Evolutionary conservation across 2,888 invertebrate species (phyloP), one percentile per base, ranked within the genome.

Genomic region (Drosophila mimica): DNA sequence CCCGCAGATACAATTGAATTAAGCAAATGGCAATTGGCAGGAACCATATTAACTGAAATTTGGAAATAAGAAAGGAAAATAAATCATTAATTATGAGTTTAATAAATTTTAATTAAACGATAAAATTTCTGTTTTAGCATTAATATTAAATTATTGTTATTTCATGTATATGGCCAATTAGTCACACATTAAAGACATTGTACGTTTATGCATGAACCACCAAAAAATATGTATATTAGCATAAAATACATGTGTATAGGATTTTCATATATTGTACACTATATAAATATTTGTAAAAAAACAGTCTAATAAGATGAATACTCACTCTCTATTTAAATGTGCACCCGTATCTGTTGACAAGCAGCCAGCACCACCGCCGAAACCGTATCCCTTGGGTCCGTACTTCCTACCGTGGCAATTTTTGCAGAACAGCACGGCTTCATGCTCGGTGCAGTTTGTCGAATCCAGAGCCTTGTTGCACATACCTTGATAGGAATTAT

Each of bases 391-490:
- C 94, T 98, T 99, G 90, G 99, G 99, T 93, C 99, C 99, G 94
- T 97, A 99, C 95, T 99, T 98, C 93, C 99, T 97, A 91, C 96
- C 99, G 94, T 99, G 99, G 95, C 99, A 93, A 86, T 93, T 93
- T 91, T 99, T 99, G 96, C 99, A 99, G 96, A 94, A 99, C 90
- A 99, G 95, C 94, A 98, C 97, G 92, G 97, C 97, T 93, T 98
- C 98, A 95, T 99, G 99, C 94, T 99, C 98, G 91, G 98, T 95
- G 95, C 98, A 98, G 95, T 98, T 99, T 95, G 99, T 99, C 91
- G 99, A 99, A 94, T 99, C 99, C 94, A 99, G 95, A 95, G 98
- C 95, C 95, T 99, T 99, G 94, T 97, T 96, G 96, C 99, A 99
- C 95, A 99, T 95, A 93, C 97, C 98, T 98, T 20, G 15, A 15